These are phyloP conservation scores for Spodoptera frugiperda DNA, from an alignment of 1,140 invertebrate species.

Conservation along the genomic window DNA sequence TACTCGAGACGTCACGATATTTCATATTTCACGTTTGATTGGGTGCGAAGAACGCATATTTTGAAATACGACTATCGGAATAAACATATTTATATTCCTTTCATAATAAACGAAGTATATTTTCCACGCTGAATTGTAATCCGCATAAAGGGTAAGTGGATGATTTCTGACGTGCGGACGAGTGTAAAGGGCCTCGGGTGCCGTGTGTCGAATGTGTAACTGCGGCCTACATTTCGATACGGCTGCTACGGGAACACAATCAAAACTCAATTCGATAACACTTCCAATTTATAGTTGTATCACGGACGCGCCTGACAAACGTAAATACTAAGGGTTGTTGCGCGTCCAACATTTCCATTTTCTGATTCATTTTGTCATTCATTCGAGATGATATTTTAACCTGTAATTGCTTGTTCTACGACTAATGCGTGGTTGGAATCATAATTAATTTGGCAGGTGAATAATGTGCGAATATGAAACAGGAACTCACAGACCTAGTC, in stretches of 20 bases:
- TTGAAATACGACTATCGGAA: slow-evolving; percentile 34
- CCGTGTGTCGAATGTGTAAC: slow-evolving; percentile 73
- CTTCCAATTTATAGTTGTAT: slow-evolving; percentile 67
- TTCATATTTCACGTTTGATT: slow-evolving; percentile 32
- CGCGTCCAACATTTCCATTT: slow-evolving; percentile 3
- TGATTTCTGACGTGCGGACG: slow-evolving; percentile 57
- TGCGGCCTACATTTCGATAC: slow-evolving; percentile 64
- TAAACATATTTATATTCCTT: slow-evolving; percentile 42
- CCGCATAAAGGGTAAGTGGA: slow-evolving; percentile 60
- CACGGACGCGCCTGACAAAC: slow-evolving; percentile 58
- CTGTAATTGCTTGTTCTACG: too few species aligned
- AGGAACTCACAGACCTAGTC: too few species aligned
- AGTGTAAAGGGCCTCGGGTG: slow-evolving; percentile 61
- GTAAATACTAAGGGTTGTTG: not conserved
- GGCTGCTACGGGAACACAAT: slow-evolving; percentile 69
- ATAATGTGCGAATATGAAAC: too few species aligned
- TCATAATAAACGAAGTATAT: slow-evolving; percentile 40
- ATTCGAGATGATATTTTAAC: too few species aligned
- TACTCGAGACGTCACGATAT: slow-evolving; percentile 23
- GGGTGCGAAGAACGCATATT: slow-evolving; percentile 29
- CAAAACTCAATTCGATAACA: slow-evolving; percentile 76
- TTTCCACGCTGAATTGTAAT: slow-evolving; percentile 53
- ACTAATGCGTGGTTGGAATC: too few species aligned
- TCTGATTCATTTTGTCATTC: not conserved
- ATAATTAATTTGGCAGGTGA: too few species aligned